Evolutionary conservation across 2,888 invertebrate species (phyloP).

Genomic region (Nasonovia ribisnigri): DNA sequence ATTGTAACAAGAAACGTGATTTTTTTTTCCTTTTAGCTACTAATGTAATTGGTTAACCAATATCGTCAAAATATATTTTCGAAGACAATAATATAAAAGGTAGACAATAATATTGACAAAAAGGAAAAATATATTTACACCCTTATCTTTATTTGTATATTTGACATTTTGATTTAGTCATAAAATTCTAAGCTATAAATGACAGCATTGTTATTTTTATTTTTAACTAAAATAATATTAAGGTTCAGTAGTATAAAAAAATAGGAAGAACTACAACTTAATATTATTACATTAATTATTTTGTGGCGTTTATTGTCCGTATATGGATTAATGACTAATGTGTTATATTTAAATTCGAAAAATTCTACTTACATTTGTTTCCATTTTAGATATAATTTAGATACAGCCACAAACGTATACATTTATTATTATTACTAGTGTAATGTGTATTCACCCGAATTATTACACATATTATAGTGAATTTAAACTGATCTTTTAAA

Average conservation of each 20-base stretch:
- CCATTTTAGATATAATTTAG: neutral
- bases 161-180: neutral
- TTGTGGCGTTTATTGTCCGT: neutral
- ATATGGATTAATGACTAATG: neutral
- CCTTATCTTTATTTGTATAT: neutral
- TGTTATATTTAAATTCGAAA: neutral
- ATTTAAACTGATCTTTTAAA: neutral
- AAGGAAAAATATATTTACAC: neutral
- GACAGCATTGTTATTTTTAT: neutral
- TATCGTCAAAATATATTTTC: constrained; percentile 2
- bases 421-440: neutral
- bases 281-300: neutral
- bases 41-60: constrained; percentile 36
- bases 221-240: neutral
- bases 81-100: neutral
- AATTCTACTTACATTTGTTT: neutral
- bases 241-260: neutral
- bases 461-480: neutral
- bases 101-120: neutral
- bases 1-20: no score
- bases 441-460: neutral
- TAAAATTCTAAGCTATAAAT: neutral
- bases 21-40: neutral
- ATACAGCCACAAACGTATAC: neutral
- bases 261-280: neutral